phyloP scores from a whole-genome alignment of 2,888 invertebrate genomes.

The Horisme vitalbata region DNA sequence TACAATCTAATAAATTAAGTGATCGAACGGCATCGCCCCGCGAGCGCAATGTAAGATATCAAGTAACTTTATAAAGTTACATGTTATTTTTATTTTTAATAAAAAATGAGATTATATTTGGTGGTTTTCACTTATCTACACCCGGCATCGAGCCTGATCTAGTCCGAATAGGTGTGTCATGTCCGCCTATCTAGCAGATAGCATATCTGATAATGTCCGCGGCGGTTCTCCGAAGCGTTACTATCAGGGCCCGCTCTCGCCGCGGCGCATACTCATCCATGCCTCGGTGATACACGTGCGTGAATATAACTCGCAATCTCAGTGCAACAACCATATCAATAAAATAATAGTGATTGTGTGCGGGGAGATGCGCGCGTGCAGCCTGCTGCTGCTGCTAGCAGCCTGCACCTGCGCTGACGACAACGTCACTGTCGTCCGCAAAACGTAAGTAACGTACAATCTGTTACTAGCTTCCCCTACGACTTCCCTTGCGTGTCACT shows the following conservation, averaged over 20 bases:
- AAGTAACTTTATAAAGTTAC: too few relatives aligned
- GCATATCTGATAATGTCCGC: conserved; percentile 21
- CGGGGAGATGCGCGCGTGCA: conserved; percentile 8
- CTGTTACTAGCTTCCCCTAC: neutral
- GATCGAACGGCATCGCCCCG: too few relatives aligned
- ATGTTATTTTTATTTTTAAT: conserved; percentile 24
- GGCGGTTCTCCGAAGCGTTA: too few relatives aligned
- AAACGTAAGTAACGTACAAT: conserved; percentile 23
- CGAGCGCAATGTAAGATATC: conserved; percentile 28
- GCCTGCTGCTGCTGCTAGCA: conserved; percentile 21
- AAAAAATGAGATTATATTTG: conserved; percentile 10
- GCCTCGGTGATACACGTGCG: too few relatives aligned
- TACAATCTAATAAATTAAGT: too few relatives aligned
- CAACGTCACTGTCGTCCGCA: conserved; percentile 47
- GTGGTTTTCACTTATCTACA: conserved; percentile 15
- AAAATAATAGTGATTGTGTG: too few relatives aligned
- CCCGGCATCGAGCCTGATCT: too few relatives aligned
- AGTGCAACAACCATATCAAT: too few relatives aligned
- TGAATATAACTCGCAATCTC: too few relatives aligned
- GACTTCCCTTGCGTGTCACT: too few relatives aligned
- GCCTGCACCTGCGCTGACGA: conserved; percentile 7
- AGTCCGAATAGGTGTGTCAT: neutral
- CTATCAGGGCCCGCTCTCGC: too few relatives aligned
- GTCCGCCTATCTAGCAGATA: conserved; percentile 13
- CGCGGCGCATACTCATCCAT: too few relatives aligned